These are phyloP conservation scores for Hemiscyllium ocellatum DNA, from an alignment of 2,113 vertebrate species.

Conservation along the genomic window DNA sequence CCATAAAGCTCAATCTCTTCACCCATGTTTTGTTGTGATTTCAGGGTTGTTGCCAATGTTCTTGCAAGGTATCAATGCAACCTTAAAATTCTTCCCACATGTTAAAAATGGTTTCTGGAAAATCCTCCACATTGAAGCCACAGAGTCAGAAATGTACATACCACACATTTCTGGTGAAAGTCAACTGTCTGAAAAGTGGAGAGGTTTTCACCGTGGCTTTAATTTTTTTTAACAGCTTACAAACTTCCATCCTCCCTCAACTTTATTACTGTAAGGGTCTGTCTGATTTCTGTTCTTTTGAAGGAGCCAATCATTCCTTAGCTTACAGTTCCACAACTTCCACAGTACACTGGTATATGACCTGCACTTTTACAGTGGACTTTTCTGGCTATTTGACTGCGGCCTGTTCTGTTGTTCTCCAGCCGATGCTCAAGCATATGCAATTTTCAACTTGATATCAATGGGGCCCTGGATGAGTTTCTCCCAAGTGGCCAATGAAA, in stretches of 20 bases:
- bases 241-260: neutral
- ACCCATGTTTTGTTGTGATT: neutral
- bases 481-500: neutral
- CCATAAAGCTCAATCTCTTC: neutral
- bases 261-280: neutral
- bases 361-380: neutral
- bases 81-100: neutral
- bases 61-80: neutral
- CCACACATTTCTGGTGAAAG: neutral
- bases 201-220: neutral
- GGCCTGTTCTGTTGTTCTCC: neutral
- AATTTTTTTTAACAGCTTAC: neutral
- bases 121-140: conserved; percentile 7
- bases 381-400: neutral
- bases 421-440: neutral
- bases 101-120: neutral
- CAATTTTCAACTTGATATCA: neutral
- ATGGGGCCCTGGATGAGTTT: neutral
- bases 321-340: neutral
- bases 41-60: neutral
- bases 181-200: neutral
- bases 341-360: neutral
- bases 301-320: neutral
- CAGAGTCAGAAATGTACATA: neutral
- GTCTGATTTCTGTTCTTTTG: neutral